phyloP scores from a whole-genome alignment of 2,113 vertebrate species.

The Tupaia tana region DNA sequence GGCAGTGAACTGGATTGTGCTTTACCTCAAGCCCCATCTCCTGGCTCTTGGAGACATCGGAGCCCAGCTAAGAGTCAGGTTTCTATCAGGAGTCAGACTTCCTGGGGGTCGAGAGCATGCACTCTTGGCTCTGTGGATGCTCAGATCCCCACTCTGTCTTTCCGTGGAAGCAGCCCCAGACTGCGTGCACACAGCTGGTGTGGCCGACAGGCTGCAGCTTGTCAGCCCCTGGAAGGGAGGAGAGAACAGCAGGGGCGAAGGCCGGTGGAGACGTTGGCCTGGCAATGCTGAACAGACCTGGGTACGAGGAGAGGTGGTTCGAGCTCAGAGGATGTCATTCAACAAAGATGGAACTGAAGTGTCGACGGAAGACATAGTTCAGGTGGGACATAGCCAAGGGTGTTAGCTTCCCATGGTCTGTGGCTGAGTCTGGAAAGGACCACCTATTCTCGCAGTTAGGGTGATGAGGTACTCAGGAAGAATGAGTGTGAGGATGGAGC shows the following conservation, averaged over 20 bases:
- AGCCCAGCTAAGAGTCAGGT: background rate
- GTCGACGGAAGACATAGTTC: no score
- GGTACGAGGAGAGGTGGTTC: background rate
- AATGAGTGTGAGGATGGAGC: background rate
- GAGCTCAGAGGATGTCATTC: background rate
- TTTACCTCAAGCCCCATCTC: background rate
- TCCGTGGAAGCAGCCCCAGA: background rate
- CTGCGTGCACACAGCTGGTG: background rate
- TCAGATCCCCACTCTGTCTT: no score
- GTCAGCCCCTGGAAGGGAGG: background rate
- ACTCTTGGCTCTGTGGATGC: no score
- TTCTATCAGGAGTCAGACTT: background rate
- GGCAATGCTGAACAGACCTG: background rate
- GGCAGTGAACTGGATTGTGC: background rate
- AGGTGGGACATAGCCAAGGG: background rate
- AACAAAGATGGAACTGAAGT: background rate
- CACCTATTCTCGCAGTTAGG: background rate
- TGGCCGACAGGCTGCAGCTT: background rate
- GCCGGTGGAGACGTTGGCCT: background rate
- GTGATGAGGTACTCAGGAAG: background rate
- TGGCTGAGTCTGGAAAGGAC: background rate
- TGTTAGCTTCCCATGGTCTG: no score
- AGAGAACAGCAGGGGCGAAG: background rate
- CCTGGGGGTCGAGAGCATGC: no score
- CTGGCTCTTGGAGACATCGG: background rate